Conservation (phyloP, 2,113 vertebrate species). For the Microcebus jonahi region DNA sequence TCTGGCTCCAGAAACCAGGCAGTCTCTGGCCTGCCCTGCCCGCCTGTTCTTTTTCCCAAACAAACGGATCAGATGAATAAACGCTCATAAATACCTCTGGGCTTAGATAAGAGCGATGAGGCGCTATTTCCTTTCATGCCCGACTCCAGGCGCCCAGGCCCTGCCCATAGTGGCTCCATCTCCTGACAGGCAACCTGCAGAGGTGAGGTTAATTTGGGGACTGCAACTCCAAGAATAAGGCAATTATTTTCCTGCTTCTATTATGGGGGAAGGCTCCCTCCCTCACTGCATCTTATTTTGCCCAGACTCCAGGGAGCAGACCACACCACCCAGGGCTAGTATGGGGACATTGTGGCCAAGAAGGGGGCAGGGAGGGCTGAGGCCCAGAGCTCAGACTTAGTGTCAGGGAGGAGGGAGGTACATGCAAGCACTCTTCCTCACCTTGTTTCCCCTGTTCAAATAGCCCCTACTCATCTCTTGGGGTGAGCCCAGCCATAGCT, state of each 20-base stretch:
- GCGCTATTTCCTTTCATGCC: constrained; percentile 82
- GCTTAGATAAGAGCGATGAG: constrained; percentile 82
- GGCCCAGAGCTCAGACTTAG: constrained; percentile 28
- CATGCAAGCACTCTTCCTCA: neutral
- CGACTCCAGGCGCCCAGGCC: constrained; percentile 73
- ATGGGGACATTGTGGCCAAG: neutral
- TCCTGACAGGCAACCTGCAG: constrained; percentile 77
- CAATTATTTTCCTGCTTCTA: neutral
- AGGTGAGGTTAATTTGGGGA: constrained; percentile 72
- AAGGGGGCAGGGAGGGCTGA: neutral
- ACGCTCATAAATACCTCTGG: constrained; percentile 84
- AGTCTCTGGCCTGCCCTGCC: constrained; percentile 63
- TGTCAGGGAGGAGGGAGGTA: neutral
- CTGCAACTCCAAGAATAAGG: constrained; percentile 45
- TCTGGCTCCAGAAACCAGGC: constrained; percentile 76
- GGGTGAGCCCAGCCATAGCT: neutral
- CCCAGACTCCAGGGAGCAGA: neutral
- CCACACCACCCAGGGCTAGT: neutral
- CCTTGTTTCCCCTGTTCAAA: neutral
- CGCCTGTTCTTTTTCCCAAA: constrained; percentile 81
- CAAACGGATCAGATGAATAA: constrained; percentile 83
- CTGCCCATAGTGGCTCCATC: constrained; percentile 58
- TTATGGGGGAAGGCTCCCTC: neutral
- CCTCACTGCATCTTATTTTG: neutral
- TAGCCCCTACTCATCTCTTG: neutral